These are phyloP conservation scores for Pelobates cultripes DNA, from an alignment of 2,797 vertebrate species.

Conservation along the genomic window DNA sequence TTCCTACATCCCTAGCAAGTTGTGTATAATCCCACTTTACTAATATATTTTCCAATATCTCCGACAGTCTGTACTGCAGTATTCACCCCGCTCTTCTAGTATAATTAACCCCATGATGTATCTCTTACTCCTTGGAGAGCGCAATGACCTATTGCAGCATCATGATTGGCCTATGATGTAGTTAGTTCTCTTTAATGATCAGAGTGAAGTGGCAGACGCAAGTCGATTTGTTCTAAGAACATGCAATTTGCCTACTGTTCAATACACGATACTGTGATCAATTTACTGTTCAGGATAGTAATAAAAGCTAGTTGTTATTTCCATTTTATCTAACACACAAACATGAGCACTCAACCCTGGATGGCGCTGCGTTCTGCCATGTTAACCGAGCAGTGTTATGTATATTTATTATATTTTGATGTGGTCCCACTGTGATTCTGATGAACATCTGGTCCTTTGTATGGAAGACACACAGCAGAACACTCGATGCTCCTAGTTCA, in stretches of 20 bases:
- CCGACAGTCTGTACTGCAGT: too few species aligned
- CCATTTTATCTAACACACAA: background rate
- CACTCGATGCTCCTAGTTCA: background rate
- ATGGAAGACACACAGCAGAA: constrained; percentile 5
- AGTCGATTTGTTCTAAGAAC: background rate
- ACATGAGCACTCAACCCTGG: background rate
- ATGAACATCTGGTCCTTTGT: constrained; percentile 48
- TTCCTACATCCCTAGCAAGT: too few species aligned
- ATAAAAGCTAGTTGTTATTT: background rate
- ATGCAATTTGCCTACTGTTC: background rate
- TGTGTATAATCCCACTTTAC: too few species aligned
- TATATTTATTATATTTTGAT: constrained; percentile 34
- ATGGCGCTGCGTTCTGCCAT: background rate
- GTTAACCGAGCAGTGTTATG: background rate
- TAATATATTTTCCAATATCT: too few species aligned
- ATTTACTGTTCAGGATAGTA: background rate
- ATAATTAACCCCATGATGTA: too few species aligned
- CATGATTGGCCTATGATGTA: too few species aligned
- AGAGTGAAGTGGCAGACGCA: too few species aligned
- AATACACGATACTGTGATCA: background rate
- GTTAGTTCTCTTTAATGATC: too few species aligned
- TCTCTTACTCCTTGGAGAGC: too few species aligned
- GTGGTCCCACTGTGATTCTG: constrained; percentile 42
- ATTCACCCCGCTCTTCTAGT: too few species aligned
- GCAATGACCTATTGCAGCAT: too few species aligned